Conservation (phyloP, 2,888 invertebrate species). For the Aphodius sticticus region DNA sequence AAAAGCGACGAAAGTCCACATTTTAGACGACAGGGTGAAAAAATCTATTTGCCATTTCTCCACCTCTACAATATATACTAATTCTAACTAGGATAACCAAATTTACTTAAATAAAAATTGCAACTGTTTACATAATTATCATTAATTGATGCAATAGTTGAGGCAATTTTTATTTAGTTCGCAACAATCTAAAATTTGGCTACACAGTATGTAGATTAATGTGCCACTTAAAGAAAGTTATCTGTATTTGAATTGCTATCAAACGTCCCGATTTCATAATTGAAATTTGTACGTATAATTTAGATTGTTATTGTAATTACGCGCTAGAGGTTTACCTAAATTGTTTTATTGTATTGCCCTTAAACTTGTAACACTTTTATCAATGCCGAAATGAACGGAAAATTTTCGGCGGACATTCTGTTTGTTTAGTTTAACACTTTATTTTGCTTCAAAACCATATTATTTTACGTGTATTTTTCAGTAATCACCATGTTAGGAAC, state of each 20-base stretch:
- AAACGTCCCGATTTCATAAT: background rate
- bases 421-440: no score
- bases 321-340: background rate
- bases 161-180: background rate
- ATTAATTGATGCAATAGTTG: background rate
- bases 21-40: background rate
- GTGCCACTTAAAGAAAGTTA: background rate
- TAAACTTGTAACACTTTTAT: no score
- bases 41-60: background rate
- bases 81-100: background rate
- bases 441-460: no score
- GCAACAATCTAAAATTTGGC: background rate
- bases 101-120: background rate
- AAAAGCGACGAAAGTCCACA: conserved; percentile 13
- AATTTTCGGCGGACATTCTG: no score
- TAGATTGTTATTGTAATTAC: background rate
- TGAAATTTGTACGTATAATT: background rate
- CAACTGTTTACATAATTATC: background rate
- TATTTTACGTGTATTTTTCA: background rate
- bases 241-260: background rate
- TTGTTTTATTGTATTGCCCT: background rate
- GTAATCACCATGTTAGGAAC: background rate
- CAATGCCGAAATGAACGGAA: no score
- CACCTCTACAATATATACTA: background rate
- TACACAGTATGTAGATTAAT: background rate